Evolutionary conservation across 1,140 invertebrate genomes (phyloP).

Genomic region (Papilio dardanus): DNA sequence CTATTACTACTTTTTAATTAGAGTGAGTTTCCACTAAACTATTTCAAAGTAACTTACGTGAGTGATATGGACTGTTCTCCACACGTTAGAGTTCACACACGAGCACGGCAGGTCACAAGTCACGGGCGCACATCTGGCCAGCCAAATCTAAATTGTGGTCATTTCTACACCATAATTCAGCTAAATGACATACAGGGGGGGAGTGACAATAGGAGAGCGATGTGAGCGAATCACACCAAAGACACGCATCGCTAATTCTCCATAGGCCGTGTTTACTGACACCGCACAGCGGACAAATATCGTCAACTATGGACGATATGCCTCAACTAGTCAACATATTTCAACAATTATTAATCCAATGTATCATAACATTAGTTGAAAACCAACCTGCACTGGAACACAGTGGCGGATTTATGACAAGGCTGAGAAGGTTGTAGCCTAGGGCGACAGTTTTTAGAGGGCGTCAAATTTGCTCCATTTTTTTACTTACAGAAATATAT

Average conservation of each 20-base stretch:
- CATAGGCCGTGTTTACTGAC: constrained; percentile 62
- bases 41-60: constrained; percentile 56
- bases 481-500: too few species aligned
- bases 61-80: constrained; percentile 49
- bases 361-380: not conserved
- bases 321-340: not conserved
- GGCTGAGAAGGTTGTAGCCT: too few species aligned
- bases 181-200: constrained; percentile 79
- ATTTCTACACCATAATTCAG: constrained; percentile 77
- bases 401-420: too few species aligned
- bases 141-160: constrained; percentile 72
- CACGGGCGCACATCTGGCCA: constrained; percentile 67
- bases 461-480: too few species aligned
- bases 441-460: too few species aligned
- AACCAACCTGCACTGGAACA: not conserved
- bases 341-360: not conserved
- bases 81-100: constrained; percentile 57
- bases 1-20: too few species aligned
- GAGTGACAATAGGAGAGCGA: constrained; percentile 75
- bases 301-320: constrained; percentile 44
- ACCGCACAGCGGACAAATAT: constrained; percentile 65
- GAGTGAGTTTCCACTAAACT: too few species aligned
- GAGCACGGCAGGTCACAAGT: constrained; percentile 50
- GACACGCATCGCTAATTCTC: constrained; percentile 74
- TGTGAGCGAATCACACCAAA: constrained; percentile 78